phyloP scores from a whole-genome alignment of 2,113 vertebrate species.

The Zosterops lateralis region DNA sequence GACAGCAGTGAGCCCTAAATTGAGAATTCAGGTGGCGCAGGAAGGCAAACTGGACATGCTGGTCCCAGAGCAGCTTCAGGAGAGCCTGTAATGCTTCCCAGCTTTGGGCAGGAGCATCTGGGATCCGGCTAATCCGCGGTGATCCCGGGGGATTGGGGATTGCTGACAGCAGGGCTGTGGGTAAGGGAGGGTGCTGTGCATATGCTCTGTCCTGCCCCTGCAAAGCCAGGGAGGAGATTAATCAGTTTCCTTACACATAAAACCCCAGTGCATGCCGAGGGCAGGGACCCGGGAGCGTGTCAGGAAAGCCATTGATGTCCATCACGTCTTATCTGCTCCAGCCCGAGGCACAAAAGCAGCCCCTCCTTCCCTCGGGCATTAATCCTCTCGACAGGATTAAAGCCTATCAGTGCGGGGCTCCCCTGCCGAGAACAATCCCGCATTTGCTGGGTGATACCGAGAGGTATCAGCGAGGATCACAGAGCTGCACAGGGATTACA shows the following conservation, averaged over 20 bases:
- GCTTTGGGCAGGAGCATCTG: conserved; percentile 16
- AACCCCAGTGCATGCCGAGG: background rate
- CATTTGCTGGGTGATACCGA: background rate
- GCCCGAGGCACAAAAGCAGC: background rate
- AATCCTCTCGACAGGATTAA: conserved; percentile 34
- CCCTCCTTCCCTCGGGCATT: background rate
- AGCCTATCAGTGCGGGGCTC: background rate
- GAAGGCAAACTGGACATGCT: rapidly evolving
- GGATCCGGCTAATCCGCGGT: background rate
- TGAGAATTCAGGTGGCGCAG: background rate
- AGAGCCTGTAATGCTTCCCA: background rate
- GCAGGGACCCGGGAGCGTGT: background rate
- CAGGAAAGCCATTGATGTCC: background rate
- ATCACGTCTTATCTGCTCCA: background rate
- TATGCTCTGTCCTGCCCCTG: background rate
- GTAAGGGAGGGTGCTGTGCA: background rate
- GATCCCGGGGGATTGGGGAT: background rate
- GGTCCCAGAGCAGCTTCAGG: background rate
- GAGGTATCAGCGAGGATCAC: background rate
- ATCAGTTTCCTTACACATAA: background rate
- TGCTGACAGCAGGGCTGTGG: background rate
- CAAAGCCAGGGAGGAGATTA: background rate
- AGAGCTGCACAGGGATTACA: background rate
- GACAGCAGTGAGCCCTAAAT: background rate
- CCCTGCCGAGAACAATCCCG: background rate